Conservation (phyloP, 2,113 vertebrate genomes). For the Sinocyclocheilus rhinocerous region DNA sequence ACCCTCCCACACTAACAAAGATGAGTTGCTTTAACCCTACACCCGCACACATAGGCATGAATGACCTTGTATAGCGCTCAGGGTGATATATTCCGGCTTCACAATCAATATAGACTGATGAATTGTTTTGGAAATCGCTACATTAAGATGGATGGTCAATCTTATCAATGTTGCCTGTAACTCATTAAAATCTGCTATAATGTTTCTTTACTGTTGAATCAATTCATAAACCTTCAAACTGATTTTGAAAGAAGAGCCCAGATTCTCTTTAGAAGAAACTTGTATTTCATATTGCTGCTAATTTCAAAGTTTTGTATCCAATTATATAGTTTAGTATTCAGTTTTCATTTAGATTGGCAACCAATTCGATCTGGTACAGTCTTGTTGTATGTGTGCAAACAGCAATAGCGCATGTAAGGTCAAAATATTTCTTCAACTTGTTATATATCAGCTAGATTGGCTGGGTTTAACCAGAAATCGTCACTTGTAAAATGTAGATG, state of each 20-base stretch:
- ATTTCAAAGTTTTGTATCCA: not conserved
- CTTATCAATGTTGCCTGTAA: not conserved
- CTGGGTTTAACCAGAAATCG: not conserved
- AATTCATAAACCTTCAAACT: slow-evolving; percentile 41
- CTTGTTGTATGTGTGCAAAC: not conserved
- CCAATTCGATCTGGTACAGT: not conserved
- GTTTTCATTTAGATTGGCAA: not conserved
- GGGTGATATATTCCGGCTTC: slow-evolving; percentile 69
- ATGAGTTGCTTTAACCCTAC: slow-evolving; percentile 59
- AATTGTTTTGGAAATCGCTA: not conserved
- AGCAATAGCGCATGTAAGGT: not conserved
- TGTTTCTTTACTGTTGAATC: no score
- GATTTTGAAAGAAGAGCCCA: slow-evolving; percentile 33
- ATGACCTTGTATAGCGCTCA: slow-evolving; percentile 71
- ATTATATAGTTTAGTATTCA: not conserved
- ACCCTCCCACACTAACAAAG: slow-evolving; percentile 63
- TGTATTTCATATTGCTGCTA: not conserved
- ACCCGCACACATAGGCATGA: slow-evolving; percentile 68
- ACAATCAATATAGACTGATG: not conserved
- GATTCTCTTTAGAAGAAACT: not conserved
- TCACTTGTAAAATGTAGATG: not conserved
- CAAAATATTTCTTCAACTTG: not conserved
- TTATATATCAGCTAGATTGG: not conserved
- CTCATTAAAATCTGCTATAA: slow-evolving; percentile 3
- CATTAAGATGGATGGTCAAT: not conserved